Evolutionary conservation across 2,797 vertebrate species (phyloP).

Genomic region (Neopelma chrysocephalum): DNA sequence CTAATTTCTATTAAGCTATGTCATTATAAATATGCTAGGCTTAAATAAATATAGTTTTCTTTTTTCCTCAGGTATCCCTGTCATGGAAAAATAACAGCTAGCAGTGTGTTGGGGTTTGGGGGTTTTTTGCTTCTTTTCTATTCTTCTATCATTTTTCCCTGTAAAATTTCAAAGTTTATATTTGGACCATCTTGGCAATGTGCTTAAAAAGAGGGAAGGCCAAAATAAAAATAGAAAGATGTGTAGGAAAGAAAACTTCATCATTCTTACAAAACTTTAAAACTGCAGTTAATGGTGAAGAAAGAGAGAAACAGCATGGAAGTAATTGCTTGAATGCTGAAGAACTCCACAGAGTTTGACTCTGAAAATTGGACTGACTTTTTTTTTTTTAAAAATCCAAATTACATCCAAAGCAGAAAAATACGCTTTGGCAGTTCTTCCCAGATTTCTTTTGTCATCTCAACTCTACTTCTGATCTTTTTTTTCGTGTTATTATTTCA

Average conservation of each 20-base stretch:
- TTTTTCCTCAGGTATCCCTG: neutral
- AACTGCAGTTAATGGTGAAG: neutral
- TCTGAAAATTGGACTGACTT: neutral
- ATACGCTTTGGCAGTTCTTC: neutral
- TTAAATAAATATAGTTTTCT: slow-evolving; percentile 19
- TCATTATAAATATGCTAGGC: neutral
- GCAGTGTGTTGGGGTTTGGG: neutral
- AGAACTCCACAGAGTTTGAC: neutral
- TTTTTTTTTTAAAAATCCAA: neutral
- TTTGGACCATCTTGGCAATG: slow-evolving; percentile 6
- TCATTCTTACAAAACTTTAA: slow-evolving; percentile 19
- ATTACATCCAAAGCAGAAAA: neutral
- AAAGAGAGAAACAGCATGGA: neutral
- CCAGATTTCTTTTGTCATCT: neutral
- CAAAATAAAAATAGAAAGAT: slow-evolving; percentile 53
- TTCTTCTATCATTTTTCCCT: neutral
- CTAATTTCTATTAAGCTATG: neutral
- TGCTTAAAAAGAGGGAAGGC: slow-evolving; percentile 21
- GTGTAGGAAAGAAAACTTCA: slow-evolving; percentile 45
- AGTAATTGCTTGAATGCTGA: neutral
- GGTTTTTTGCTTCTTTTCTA: neutral
- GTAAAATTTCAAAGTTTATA: slow-evolving; percentile 26
- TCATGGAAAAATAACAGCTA: neutral
- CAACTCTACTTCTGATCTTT: neutral
- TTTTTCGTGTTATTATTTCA: neutral